Conservation (phyloP, 2,888 invertebrate species). For the Cyclophora punctaria region DNA sequence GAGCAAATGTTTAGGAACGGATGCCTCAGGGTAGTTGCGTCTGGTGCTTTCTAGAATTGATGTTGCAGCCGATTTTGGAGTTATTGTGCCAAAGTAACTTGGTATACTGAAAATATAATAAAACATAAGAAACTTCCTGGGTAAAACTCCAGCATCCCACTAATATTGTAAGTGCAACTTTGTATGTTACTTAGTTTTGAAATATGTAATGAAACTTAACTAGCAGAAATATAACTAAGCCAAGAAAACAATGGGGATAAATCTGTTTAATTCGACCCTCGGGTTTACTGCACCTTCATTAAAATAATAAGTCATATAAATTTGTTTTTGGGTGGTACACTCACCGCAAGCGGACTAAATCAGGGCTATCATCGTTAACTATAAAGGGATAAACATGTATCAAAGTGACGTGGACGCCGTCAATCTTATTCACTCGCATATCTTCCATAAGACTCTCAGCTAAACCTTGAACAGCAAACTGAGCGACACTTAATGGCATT, state of each 20-base stretch:
- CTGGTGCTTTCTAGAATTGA: slow-evolving; percentile 77
- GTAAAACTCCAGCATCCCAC: too few relatives aligned
- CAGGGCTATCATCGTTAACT: slow-evolving; percentile 68
- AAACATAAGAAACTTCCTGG: too few relatives aligned
- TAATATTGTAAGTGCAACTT: too few relatives aligned
- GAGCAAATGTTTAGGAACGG: slow-evolving; percentile 76
- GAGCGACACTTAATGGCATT: slow-evolving; percentile 77
- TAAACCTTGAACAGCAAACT: slow-evolving; percentile 79
- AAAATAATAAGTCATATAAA: too few relatives aligned
- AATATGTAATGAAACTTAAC: too few relatives aligned
- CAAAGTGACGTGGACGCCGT: slow-evolving; percentile 75
- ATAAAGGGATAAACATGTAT: slow-evolving; percentile 79
- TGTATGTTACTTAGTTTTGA: too few relatives aligned
- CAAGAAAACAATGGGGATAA: too few relatives aligned
- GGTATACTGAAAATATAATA: slow-evolving; percentile 68
- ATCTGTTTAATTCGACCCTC: too few relatives aligned
- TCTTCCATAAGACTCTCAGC: slow-evolving; percentile 78
- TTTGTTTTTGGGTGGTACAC: slow-evolving; percentile 6
- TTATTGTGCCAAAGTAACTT: slow-evolving; percentile 78
- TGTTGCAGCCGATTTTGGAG: slow-evolving; percentile 72
- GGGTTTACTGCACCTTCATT: too few relatives aligned
- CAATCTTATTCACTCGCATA: slow-evolving; percentile 70
- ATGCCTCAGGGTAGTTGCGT: slow-evolving; percentile 77
- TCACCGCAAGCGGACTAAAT: slow-evolving; percentile 71
- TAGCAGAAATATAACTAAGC: too few relatives aligned